Conservation (phyloP, 2,797 vertebrate species). For the Gymnopithys bicolor region DNA sequence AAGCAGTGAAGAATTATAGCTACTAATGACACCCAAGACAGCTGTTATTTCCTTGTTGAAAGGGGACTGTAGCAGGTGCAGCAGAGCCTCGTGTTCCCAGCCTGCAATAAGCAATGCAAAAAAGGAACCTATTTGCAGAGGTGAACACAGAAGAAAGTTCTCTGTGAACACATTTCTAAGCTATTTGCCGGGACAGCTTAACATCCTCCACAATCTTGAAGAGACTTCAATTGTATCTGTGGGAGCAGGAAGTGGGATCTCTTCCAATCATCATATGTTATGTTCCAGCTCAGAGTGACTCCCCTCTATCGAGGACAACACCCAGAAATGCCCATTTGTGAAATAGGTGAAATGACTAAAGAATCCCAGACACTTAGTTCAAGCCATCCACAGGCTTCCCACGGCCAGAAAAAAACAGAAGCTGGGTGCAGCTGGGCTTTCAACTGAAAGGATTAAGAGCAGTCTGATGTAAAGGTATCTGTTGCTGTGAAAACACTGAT, state of each 20-base stretch:
- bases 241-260: background rate
- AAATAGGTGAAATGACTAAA: background rate
- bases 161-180: background rate
- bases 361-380: background rate
- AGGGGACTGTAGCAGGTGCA: background rate
- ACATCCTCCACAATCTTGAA: background rate
- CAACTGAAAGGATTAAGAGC: background rate
- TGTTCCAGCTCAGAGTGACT: background rate
- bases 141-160: background rate
- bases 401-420: background rate
- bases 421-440: background rate
- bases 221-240: background rate
- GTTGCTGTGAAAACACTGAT: background rate
- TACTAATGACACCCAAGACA: background rate
- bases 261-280: background rate
- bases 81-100: background rate
- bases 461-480: background rate
- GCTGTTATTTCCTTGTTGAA: background rate
- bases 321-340: background rate
- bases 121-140: background rate
- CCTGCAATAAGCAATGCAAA: background rate
- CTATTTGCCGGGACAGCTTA: background rate
- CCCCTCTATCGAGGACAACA: background rate
- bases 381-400: background rate
- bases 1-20: background rate